A percentile compares a stretch with the other conserved stretches of the same genome.
These are phyloP conservation scores for Saxidomus purpurata DNA, from an alignment of 1,140 invertebrate species.

Conservation along the genomic window DNA sequence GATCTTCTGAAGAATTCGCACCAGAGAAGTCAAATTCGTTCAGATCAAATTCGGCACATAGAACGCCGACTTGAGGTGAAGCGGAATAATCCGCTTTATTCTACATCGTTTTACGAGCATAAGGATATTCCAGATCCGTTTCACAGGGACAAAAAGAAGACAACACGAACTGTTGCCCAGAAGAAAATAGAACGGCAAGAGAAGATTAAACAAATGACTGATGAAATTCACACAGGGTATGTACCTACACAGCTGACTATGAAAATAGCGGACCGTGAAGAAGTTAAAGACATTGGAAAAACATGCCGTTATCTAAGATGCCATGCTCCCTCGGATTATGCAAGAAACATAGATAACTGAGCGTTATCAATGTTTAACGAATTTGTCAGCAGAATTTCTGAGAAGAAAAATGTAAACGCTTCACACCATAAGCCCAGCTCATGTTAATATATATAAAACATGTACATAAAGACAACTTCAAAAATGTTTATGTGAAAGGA, in stretches of 20 bases:
- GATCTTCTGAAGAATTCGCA: slow-evolving; percentile 55
- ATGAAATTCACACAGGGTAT: slow-evolving; percentile 62
- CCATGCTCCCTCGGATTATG: not conserved
- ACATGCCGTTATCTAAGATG: slow-evolving; percentile 44
- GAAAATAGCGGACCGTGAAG: slow-evolving; percentile 46
- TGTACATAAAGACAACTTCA: no score
- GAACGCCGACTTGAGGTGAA: slow-evolving; percentile 44
- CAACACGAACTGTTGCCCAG: slow-evolving; percentile 44
- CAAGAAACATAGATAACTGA: no score
- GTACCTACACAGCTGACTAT: slow-evolving; percentile 44
- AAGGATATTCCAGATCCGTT: slow-evolving; percentile 56
- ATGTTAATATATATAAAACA: no score
- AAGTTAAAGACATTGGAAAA: slow-evolving; percentile 56
- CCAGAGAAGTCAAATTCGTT: slow-evolving; percentile 22
- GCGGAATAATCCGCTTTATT: slow-evolving; percentile 45
- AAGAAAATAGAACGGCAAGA: slow-evolving; percentile 63
- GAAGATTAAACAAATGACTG: slow-evolving; percentile 62
- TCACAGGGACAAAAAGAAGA: slow-evolving; percentile 37
- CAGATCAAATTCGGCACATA: slow-evolving; percentile 23
- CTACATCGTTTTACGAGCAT: slow-evolving; percentile 63
- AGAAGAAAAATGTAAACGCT: no score
- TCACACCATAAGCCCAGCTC: no score
- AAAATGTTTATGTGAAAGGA: no score
- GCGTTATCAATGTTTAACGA: no score
- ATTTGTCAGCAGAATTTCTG: no score